Evolutionary conservation across 2,797 vertebrate species (phyloP), one percentile per base, ranked within the genome.

Genomic region (Threskiornis aethiopicus): DNA sequence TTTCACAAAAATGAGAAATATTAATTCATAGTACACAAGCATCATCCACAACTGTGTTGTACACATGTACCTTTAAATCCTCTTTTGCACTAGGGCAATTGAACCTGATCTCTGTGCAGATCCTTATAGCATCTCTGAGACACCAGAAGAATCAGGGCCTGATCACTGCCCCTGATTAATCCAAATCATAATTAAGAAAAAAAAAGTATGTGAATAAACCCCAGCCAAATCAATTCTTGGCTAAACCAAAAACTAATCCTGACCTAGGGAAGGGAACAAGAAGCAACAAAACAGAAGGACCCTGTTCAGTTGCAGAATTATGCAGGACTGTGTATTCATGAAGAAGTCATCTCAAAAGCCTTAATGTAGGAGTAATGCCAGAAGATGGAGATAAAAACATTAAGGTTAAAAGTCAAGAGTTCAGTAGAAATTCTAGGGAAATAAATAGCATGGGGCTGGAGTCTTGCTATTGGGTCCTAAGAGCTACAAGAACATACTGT

Each of bases 401-500:
- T 13, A 59, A 65, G 22, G 12, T 51, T 66, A 37, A 24, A 42
- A 65, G 16, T 51, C 37, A 58, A 39, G 7, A 37, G 28, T 24
- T 72, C 12, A 13, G 19, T 39, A 39, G 44, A 67, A 41, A 17
- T 54, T 75, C 22, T 33, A 26, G 21, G 26, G 14, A 51, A 73
- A 44, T 35, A 57, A 49, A 35, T 16, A 33, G 12, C 16, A 24
- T n/a, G 9, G 13, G 15, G 9, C 22, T 58, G 52, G 22, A 33
- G 7, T 31, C 21, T 37, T 28, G 39, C 8, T 58, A 15, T 6
- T 66, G 20, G 10, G 15, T 52, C 39, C 20, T 61, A 39, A 44
- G 10, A 31, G 28, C 37, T 26, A 52, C 0, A 0, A 26, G 54
- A 67, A 42, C 7, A 6, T 51, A 22, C 14, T 33, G 7, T 42